phyloP scores from a whole-genome alignment of 2,888 invertebrate genomes.

The Vanessa cardui region DNA sequence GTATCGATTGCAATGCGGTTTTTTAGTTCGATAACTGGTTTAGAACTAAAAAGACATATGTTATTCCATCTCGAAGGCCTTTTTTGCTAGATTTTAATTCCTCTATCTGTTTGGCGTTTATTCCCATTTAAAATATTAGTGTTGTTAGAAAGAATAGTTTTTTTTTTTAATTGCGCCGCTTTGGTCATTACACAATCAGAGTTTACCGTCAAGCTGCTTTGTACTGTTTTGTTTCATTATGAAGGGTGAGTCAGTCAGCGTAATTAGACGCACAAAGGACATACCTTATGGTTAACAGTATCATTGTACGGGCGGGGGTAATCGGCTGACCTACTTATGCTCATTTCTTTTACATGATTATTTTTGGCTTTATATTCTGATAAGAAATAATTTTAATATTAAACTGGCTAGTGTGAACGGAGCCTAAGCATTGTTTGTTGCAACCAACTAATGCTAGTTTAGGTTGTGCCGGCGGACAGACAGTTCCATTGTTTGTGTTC shows the following conservation, averaged over 20 bases:
- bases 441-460: constrained; percentile 32
- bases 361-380: not conserved
- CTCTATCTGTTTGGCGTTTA: no score
- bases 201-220: constrained; percentile 1
- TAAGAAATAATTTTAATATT: not conserved
- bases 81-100: no score
- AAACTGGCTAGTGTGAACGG: constrained; percentile 10
- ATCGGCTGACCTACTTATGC: not conserved
- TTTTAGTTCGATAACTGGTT: no score
- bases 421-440: constrained; percentile 30
- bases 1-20: no score
- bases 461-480: constrained; percentile 27
- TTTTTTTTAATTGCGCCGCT: not conserved
- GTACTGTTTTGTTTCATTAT: constrained; percentile 7
- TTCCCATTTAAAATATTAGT: no score
- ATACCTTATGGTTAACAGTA: not conserved
- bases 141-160: not conserved
- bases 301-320: not conserved
- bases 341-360: no score
- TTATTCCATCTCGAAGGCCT: no score
- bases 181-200: not conserved
- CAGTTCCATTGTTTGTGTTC: constrained; percentile 32
- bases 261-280: not conserved
- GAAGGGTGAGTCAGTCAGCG: not conserved
- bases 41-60: no score